A percentile compares a stretch with the other conserved stretches of the same genome.
phyloP scores from a whole-genome alignment of 2,888 invertebrate species.

The Vanessa cardui region DNA sequence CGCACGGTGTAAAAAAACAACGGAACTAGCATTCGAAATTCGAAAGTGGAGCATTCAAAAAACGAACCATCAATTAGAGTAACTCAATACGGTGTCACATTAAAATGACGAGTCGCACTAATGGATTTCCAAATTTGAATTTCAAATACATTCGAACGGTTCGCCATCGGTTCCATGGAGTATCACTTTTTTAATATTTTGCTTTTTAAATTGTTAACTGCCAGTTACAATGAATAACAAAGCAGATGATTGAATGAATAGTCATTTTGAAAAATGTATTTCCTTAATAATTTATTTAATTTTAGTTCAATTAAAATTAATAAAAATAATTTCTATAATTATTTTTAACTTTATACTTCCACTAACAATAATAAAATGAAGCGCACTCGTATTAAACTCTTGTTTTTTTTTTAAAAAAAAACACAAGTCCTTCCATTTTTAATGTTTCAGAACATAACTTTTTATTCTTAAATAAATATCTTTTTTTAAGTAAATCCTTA shows the following conservation, averaged over 20 bases:
- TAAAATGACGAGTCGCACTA: conserved; percentile 81
- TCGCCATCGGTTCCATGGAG: conserved; percentile 52
- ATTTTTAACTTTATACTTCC: too few relatives aligned
- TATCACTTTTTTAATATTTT: conserved; percentile 31
- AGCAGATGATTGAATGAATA: background rate
- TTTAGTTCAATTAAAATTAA: too few relatives aligned
- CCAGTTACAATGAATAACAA: conserved; percentile 2
- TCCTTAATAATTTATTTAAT: too few relatives aligned
- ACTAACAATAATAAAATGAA: too few relatives aligned
- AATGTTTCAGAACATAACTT: too few relatives aligned
- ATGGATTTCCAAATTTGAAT: conserved; percentile 82
- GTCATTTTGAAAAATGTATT: too few relatives aligned
- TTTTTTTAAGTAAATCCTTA: conserved; percentile 13
- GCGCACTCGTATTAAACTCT: too few relatives aligned
- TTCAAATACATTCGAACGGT: conserved; percentile 72
- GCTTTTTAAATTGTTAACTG: conserved; percentile 5
- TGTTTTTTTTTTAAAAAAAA: too few relatives aligned
- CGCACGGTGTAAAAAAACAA: conserved; percentile 48
- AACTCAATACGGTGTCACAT: conserved; percentile 82
- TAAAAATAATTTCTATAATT: too few relatives aligned
- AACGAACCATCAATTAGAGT: conserved; percentile 77
- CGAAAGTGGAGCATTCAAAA: conserved; percentile 67
- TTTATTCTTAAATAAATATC: background rate
- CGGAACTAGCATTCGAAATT: conserved; percentile 59
- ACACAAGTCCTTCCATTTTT: too few relatives aligned